Conservation (phyloP, 2,888 invertebrate species). For the Hydrotaea diabolus region DNA sequence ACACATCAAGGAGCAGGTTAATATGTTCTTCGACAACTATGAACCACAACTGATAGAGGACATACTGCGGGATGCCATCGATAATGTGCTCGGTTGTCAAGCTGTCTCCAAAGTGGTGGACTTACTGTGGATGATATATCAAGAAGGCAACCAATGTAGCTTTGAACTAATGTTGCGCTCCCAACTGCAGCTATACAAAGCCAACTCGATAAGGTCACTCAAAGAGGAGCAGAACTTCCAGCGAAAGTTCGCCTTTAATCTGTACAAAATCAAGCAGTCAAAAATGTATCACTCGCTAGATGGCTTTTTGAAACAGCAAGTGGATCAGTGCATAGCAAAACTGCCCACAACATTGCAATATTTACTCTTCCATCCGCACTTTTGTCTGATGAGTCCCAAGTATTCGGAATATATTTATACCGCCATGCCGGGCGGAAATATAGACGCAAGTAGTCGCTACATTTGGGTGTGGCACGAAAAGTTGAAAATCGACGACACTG, state of each 20-base stretch:
- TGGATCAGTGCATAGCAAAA: slow-evolving; percentile 11
- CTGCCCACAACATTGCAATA: slow-evolving; percentile 48
- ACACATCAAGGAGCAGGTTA: background rate
- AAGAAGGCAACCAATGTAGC: background rate
- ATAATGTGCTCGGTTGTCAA: background rate
- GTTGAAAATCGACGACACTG: slow-evolving; percentile 10
- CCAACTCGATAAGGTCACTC: background rate
- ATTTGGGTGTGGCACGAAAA: slow-evolving; percentile 56
- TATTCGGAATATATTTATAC: slow-evolving; percentile 52
- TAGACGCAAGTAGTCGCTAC: slow-evolving; percentile 40
- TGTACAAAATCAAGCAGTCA: slow-evolving; percentile 35
- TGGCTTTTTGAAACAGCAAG: background rate
- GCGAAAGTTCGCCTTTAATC: slow-evolving; percentile 1
- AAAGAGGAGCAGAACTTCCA: slow-evolving; percentile 15
- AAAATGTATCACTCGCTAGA: background rate
- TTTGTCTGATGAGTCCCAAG: slow-evolving; percentile 47
- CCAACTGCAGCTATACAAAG: background rate
- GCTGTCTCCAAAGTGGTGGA: background rate
- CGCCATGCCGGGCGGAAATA: slow-evolving; percentile 36
- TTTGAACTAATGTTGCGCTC: background rate
- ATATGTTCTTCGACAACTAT: background rate
- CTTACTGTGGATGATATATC: background rate
- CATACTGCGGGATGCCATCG: background rate
- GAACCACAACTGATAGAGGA: background rate
- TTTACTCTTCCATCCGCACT: slow-evolving; percentile 52